Percentiles rank a stretch among this genome's conserved stretches.
Evolutionary conservation across 2,888 invertebrate species (phyloP).

Genomic region (Ceramica pisi): DNA sequence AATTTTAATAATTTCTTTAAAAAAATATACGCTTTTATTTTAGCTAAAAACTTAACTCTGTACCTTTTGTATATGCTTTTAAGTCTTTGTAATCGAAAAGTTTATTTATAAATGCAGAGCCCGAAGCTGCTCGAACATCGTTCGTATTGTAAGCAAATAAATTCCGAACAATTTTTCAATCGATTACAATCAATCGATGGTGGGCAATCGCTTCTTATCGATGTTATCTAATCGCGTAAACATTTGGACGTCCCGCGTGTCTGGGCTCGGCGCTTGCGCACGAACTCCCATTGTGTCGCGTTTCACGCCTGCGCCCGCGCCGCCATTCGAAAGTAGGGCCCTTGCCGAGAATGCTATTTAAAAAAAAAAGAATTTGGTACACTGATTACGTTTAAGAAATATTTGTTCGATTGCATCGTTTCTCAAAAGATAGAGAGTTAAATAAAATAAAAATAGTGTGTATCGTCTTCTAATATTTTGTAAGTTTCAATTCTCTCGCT

Average conservation of each 20-base stretch:
- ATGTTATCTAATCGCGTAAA: slow-evolving; percentile 84
- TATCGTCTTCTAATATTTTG: slow-evolving; percentile 38
- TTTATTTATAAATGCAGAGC: slow-evolving; percentile 38
- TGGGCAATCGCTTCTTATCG: slow-evolving; percentile 76
- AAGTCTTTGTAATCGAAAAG: slow-evolving; percentile 18
- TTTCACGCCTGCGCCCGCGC: slow-evolving; percentile 81
- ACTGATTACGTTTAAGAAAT: slow-evolving; percentile 73
- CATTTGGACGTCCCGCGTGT: slow-evolving; percentile 82
- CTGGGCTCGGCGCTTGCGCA: slow-evolving; percentile 70
- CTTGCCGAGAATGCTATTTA: slow-evolving; percentile 76
- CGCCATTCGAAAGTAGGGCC: slow-evolving; percentile 75
- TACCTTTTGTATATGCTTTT: slow-evolving; percentile 4
- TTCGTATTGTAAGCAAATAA: slow-evolving; percentile 53
- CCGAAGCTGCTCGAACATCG: slow-evolving; percentile 30
- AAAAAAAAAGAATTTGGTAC: slow-evolving; percentile 71
- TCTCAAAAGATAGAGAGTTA: slow-evolving; percentile 10
- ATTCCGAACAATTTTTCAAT: slow-evolving; percentile 66
- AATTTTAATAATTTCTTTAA: background rate
- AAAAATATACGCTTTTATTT: background rate
- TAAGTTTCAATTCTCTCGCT: slow-evolving; percentile 42
- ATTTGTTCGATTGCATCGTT: slow-evolving; percentile 65
- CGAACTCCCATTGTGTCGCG: slow-evolving; percentile 82
- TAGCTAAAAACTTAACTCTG: background rate
- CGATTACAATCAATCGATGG: slow-evolving; percentile 74
- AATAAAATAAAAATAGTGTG: slow-evolving; percentile 24